Percentiles rank a stretch among this genome's conserved stretches.
Evolutionary conservation across 2,888 invertebrate genomes (phyloP).

Genomic region (Drosophila picticornis): DNA sequence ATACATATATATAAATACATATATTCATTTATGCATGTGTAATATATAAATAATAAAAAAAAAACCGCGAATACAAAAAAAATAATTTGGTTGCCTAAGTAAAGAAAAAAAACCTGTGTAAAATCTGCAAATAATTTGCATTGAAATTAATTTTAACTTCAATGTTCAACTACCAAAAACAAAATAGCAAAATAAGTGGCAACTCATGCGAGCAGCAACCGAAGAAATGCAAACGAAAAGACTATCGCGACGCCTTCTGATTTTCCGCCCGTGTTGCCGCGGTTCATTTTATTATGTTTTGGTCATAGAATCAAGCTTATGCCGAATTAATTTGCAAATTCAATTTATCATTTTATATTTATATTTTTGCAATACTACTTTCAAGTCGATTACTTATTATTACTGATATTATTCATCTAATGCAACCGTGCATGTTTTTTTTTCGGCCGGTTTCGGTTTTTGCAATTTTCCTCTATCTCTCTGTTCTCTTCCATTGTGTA

Average conservation of each 20-base stretch:
- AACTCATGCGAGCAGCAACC: conserved; percentile 63
- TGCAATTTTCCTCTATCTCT: conserved; percentile 55
- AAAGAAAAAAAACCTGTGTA: conserved; percentile 45
- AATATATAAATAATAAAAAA: conserved; percentile 25
- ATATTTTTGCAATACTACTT: conserved; percentile 3
- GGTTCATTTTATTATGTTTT: conserved; percentile 47
- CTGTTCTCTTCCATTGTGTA: conserved; percentile 66
- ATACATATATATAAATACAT: conserved; percentile 26
- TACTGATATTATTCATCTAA: conserved; percentile 44
- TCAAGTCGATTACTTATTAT: conserved; percentile 29
- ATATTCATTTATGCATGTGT: conserved; percentile 9
- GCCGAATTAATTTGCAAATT: conserved; percentile 7
- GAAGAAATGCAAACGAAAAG: conserved; percentile 72
- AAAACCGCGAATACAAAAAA: conserved; percentile 21
- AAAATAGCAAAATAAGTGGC: conserved; percentile 70
- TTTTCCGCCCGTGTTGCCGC: conserved; percentile 54
- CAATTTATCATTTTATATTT: conserved; percentile 26
- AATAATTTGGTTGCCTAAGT: conserved; percentile 15
- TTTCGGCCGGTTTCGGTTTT: conserved; percentile 64
- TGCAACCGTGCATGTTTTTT: conserved; percentile 62
- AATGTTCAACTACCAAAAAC: conserved; percentile 62
- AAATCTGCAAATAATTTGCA: conserved; percentile 50
- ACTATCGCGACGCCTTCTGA: conserved; percentile 61
- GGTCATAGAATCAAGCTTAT: conserved; percentile 36
- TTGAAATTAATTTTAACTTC: conserved; percentile 51